Evolutionary conservation across 2,888 invertebrate species (phyloP), one percentile per base, ranked within the genome.

Genomic region (Amphipyra berbera): DNA sequence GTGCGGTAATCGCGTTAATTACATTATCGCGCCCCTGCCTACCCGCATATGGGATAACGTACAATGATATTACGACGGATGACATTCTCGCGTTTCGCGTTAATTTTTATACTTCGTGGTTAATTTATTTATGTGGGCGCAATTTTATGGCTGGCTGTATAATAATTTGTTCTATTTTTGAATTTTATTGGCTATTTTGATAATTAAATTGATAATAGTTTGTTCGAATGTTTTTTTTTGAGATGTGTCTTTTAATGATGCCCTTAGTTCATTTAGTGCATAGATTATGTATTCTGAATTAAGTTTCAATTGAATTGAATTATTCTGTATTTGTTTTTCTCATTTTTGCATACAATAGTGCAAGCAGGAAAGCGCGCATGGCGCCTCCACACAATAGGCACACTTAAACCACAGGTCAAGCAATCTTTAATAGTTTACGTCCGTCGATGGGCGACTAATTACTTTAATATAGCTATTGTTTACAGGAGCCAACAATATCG

Each of bases 1-100:
- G 81, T 71, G 60, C 62, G 65, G 77, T 80, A 83, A 82, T 83
- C 68, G 76, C 53, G 77, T 81, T 86, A 84, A 77, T 76, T 74
- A 74, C 70, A 86, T 83, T 85, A 84, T 77, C 56, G 59, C 57
- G 58, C 73, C 82, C 21, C 75, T 76, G 75, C 67, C 76, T 76
- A 73, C 84, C 84, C 84, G 84, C 76, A 80, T 75, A 63, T 64
- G 60, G 72, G 66, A 75, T 75, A 73, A 75, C 73, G 65, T 76
- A 70, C 65, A 73, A 66, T 80, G 49, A 69, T 73, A 72, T 64
- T 61, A 68, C 63, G 64, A 61, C 60, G 62, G 58, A 76, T 78
- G 78, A 68, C 73, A 78, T 71, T 71, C 67, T 70, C 52, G 78
- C 66, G 72, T 73, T 78, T 79, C 35, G 70, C 67, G 78, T 79